Evolutionary conservation across 2,888 invertebrate species (phyloP).

Genomic region (Chloromyia formosa): DNA sequence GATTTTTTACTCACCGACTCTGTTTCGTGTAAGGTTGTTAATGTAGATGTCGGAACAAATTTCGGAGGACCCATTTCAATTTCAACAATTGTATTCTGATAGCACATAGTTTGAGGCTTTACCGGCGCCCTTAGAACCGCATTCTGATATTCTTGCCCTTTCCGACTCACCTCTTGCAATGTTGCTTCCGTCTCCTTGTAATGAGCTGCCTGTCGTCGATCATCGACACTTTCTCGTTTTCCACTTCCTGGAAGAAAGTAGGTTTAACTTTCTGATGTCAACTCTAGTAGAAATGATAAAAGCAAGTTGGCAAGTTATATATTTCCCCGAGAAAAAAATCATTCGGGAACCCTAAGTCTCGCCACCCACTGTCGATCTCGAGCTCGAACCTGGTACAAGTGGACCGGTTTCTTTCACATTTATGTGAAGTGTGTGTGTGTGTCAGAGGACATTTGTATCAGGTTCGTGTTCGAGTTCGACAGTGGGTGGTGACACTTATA

Average conservation of each 20-base stretch:
- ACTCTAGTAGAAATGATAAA: slow-evolving; percentile 14
- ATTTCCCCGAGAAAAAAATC: too few relatives aligned
- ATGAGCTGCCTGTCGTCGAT: slow-evolving; percentile 57
- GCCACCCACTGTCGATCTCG: too few relatives aligned
- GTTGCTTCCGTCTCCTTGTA: slow-evolving; percentile 61
- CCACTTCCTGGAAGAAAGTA: slow-evolving; percentile 38
- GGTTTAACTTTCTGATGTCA: slow-evolving; percentile 1
- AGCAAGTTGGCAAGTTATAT: background rate
- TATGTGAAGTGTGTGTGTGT: too few relatives aligned
- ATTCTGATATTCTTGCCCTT: slow-evolving; percentile 62
- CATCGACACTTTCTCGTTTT: slow-evolving; percentile 52
- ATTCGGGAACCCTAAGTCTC: too few relatives aligned
- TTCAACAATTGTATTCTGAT: slow-evolving; percentile 19
- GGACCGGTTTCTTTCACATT: too few relatives aligned
- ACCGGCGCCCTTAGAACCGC: slow-evolving; percentile 56
- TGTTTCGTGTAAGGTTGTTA: background rate
- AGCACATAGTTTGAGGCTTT: slow-evolving; percentile 50
- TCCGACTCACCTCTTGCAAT: slow-evolving; percentile 61
- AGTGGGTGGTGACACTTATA: too few relatives aligned
- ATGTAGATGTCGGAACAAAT: background rate
- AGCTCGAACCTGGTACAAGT: too few relatives aligned
- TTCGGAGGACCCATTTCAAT: slow-evolving; percentile 42
- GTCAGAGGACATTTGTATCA: too few relatives aligned
- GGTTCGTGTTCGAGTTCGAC: too few relatives aligned
- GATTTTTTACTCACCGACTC: slow-evolving; percentile 6